Evolutionary conservation across 2,888 invertebrate genomes (phyloP).

Genomic region (Nipponacmea schrenckii): DNA sequence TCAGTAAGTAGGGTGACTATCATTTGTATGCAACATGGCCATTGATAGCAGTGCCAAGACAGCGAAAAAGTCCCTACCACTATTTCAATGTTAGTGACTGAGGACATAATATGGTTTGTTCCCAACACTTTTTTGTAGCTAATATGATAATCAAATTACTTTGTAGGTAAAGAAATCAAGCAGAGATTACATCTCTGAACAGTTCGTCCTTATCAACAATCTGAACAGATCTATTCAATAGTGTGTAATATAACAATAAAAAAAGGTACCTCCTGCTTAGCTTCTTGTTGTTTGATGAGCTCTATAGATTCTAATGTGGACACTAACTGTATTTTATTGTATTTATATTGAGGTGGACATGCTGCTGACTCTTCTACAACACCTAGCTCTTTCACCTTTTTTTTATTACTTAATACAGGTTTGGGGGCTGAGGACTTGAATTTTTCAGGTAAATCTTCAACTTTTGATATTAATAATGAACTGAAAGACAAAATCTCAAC

Average conservation of each 20-base stretch:
- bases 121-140: too few relatives aligned
- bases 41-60: too few relatives aligned
- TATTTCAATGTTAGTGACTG: too few relatives aligned
- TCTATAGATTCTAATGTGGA: conserved; percentile 33
- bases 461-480: conserved; percentile 20
- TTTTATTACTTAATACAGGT: background rate
- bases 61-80: too few relatives aligned
- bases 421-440: conserved; percentile 2
- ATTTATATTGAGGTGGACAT: conserved; percentile 32
- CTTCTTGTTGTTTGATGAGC: conserved; percentile 32
- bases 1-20: too few relatives aligned
- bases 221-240: too few relatives aligned
- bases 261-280: conserved; percentile 30
- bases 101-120: too few relatives aligned
- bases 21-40: too few relatives aligned
- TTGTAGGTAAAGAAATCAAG: too few relatives aligned
- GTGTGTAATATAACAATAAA: background rate
- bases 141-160: too few relatives aligned
- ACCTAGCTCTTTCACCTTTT: background rate
- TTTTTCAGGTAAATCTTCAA: conserved; percentile 21
- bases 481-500: conserved; percentile 15
- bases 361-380: conserved; percentile 35
- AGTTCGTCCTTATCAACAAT: too few relatives aligned
- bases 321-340: conserved; percentile 23
- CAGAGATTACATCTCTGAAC: too few relatives aligned